Evolutionary conservation across 2,797 vertebrate genomes (phyloP).

Genomic region (Poeciliopsis turneri): DNA sequence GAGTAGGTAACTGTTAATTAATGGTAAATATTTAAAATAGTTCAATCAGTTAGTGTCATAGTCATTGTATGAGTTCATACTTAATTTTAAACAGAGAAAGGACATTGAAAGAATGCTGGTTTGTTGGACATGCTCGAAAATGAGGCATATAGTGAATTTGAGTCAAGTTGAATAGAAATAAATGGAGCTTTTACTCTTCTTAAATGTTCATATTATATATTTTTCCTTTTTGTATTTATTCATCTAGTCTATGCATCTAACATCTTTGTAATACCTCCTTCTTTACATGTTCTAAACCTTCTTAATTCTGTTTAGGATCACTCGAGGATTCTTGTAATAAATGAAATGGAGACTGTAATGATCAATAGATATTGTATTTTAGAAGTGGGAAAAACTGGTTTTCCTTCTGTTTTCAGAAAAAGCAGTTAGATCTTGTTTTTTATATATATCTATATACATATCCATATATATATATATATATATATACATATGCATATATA

Average conservation of each 20-base stretch:
- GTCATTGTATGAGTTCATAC: background rate
- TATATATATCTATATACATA: too few relatives aligned
- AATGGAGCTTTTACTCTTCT: background rate
- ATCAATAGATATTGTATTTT: background rate
- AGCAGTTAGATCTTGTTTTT: background rate
- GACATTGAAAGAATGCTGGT: background rate
- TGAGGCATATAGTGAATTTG: background rate
- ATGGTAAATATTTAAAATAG: constrained; percentile 1
- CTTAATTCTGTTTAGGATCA: too few relatives aligned
- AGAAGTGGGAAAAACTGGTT: background rate
- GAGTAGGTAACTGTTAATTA: background rate
- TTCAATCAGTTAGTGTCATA: constrained; percentile 8
- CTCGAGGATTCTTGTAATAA: background rate
- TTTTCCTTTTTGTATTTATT: background rate
- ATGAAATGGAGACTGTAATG: background rate
- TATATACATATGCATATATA: background rate
- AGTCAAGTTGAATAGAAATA: background rate
- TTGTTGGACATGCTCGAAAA: background rate
- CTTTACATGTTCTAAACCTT: background rate
- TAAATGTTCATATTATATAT: background rate
- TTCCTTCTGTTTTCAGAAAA: background rate
- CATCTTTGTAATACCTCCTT: background rate
- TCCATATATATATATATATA: background rate
- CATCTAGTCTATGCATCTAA: background rate
- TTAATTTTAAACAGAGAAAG: background rate